Percentiles rank a stretch among this genome's conserved stretches.
These are phyloP conservation scores for Tetropium fuscum DNA, from an alignment of 2,888 invertebrate species.

Conservation along the genomic window DNA sequence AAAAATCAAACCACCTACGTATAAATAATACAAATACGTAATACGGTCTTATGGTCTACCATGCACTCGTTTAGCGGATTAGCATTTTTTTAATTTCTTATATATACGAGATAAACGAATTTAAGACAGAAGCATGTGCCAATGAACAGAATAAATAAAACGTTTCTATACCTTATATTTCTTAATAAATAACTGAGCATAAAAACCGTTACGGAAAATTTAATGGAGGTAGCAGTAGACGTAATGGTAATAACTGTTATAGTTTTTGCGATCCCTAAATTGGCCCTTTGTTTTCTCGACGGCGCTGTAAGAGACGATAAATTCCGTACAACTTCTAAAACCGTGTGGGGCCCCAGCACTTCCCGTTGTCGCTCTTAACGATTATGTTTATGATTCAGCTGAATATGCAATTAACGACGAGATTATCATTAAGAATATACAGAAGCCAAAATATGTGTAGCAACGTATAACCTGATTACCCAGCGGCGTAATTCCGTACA, in stretches of 20 bases:
- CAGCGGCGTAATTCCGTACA: not conserved
- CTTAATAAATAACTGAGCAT: too few relatives aligned
- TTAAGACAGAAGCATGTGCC: too few relatives aligned
- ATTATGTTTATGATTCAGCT: slow-evolving; percentile 59
- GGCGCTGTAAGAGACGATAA: slow-evolving; percentile 29
- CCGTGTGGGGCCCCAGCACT: slow-evolving; percentile 30
- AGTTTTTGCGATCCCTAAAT: slow-evolving; percentile 26
- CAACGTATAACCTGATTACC: slow-evolving; percentile 13
- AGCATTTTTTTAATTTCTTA: too few relatives aligned
- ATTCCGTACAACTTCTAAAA: slow-evolving; percentile 32
- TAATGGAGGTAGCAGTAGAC: too few relatives aligned
- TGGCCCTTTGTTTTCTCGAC: slow-evolving; percentile 34
- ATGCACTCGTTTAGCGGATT: too few relatives aligned
- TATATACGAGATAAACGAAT: too few relatives aligned
- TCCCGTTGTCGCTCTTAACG: slow-evolving; percentile 53
- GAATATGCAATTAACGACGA: slow-evolving; percentile 60
- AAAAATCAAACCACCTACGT: too few relatives aligned
- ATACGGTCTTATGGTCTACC: too few relatives aligned
- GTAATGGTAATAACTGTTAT: slow-evolving; percentile 12
- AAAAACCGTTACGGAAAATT: too few relatives aligned
- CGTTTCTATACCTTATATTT: too few relatives aligned
- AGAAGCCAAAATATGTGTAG: slow-evolving; percentile 49
- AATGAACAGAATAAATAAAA: too few relatives aligned
- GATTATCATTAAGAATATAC: slow-evolving; percentile 57
- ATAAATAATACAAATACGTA: too few relatives aligned